These are phyloP conservation scores for Prunella himalayana DNA, from an alignment of 2,113 vertebrate species.

Conservation along the genomic window DNA sequence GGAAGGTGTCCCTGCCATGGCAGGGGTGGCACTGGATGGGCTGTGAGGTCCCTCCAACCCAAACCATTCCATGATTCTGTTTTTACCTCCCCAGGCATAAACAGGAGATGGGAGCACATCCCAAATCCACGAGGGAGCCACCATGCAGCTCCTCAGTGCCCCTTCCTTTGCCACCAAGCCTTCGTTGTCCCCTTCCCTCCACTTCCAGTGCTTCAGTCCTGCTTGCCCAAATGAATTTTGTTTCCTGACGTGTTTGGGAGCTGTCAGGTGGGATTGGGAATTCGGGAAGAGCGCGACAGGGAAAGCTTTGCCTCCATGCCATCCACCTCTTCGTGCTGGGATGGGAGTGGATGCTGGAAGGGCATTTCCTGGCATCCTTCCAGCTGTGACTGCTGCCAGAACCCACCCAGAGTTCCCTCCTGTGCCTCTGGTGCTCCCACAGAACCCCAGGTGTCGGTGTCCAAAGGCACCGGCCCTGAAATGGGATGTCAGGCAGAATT, in stretches of 20 bases:
- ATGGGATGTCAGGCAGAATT: rapidly evolving
- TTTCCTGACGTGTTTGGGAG: background rate
- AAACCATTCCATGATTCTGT: background rate
- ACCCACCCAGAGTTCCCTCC: background rate
- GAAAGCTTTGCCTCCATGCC: background rate
- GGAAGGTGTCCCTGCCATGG: background rate
- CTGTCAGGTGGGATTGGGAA: background rate
- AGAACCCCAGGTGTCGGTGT: background rate
- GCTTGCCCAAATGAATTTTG: background rate
- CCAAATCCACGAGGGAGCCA: background rate
- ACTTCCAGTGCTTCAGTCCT: rapidly evolving
- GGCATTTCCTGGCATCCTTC: background rate
- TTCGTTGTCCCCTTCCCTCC: background rate
- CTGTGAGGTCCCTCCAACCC: background rate
- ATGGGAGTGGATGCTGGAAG: background rate
- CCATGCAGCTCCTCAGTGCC: background rate
- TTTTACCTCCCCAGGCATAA: background rate
- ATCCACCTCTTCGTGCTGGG: background rate
- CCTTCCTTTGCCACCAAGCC: background rate
- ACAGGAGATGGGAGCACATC: background rate
- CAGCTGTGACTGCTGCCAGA: background rate
- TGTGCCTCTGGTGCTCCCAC: background rate
- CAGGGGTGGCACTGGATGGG: background rate
- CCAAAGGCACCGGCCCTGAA: background rate
- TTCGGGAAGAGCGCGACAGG: rapidly evolving